phyloP scores from a whole-genome alignment of 2,888 invertebrate genomes.

The Drosophila mayaguana region DNA sequence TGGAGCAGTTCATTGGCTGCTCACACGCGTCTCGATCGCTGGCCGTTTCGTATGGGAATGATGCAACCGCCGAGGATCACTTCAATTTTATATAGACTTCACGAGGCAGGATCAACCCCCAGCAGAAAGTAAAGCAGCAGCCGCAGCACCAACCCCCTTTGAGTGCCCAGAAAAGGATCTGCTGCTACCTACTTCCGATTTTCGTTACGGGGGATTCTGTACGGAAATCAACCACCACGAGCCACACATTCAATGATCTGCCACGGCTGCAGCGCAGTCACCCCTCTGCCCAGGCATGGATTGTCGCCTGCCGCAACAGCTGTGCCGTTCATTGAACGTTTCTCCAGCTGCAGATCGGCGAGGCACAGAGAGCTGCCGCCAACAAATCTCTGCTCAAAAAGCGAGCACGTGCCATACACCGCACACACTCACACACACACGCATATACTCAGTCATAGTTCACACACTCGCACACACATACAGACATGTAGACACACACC shows the following conservation, averaged over 20 bases:
- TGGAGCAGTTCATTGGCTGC: slow-evolving; percentile 51
- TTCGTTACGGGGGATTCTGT: slow-evolving; percentile 57
- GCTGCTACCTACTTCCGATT: slow-evolving; percentile 75
- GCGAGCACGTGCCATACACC: slow-evolving; percentile 75
- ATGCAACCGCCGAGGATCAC: slow-evolving; percentile 81
- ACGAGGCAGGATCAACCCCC: slow-evolving; percentile 66
- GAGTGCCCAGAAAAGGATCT: slow-evolving; percentile 53
- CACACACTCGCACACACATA: slow-evolving; percentile 38
- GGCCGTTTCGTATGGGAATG: slow-evolving; percentile 79
- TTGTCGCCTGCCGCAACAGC: slow-evolving; percentile 66
- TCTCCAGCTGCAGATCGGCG: slow-evolving; percentile 67
- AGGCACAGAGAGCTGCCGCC: slow-evolving; percentile 50
- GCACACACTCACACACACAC: slow-evolving; percentile 28
- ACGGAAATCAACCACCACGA: slow-evolving; percentile 74
- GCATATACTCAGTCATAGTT: slow-evolving; percentile 20
- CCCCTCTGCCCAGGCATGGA: slow-evolving; percentile 24
- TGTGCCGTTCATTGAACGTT: slow-evolving; percentile 71
- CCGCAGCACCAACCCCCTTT: slow-evolving; percentile 67
- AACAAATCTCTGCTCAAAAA: slow-evolving; percentile 74
- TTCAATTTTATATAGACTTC: slow-evolving; percentile 79
- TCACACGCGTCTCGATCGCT: slow-evolving; percentile 65
- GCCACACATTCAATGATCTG: slow-evolving; percentile 62
- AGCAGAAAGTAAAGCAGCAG: neutral
- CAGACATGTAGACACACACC: slow-evolving; percentile 19
- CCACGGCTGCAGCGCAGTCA: slow-evolving; percentile 5